Evolutionary conservation across 2,113 vertebrate genomes (phyloP), one percentile per base, ranked within the genome.

Genomic region (Acrocephalus arundinaceus): DNA sequence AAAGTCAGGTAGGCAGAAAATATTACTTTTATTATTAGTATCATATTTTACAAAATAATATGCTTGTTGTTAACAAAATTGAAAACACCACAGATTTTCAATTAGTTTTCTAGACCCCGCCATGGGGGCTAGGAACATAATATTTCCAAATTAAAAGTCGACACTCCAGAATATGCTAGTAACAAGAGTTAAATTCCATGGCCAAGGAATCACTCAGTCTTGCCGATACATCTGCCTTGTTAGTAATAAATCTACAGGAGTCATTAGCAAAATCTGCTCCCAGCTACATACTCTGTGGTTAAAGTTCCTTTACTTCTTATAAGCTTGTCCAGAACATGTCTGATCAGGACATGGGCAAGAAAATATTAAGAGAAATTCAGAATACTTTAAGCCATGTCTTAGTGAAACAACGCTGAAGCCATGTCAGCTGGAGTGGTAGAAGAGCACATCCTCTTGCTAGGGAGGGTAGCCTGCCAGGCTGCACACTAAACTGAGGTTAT

Each of bases 201-300:
- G 31, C 75, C 75, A 66, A 86, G 31, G 66, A 93, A 90, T 91
- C 78, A 87, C 39, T 71, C 43, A 65, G 43, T 92, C 78, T 93
- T 91, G 78, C 28, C 4, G 72, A 80, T 93, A 92, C 68, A 83
- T 83, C 79, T 93, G 46, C 41, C 27, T 82, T 49, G 78, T 78
- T 83, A 76, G 55, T 46, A 97, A 95, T 92, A 93, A 90, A 90
- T 94, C 82, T 95, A 16, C 37, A 62, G 37, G 17, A 91, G 13
- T 87, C 75, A 90, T 95, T 90, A 88, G 49, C 35, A 74, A 92
- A 92, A 88, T 76, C 54, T 83, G 59, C 90, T 88, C 48, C 41
- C 63, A 90, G 59, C 41, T 84, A 92, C 33, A 73, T 76, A 39
- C 55, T 11, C 51, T 86, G 88, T 90, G 82, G 88, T 93, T 94